These are phyloP conservation scores for Gymnocheta viridis DNA, from an alignment of 2,888 invertebrate species.

Conservation along the genomic window DNA sequence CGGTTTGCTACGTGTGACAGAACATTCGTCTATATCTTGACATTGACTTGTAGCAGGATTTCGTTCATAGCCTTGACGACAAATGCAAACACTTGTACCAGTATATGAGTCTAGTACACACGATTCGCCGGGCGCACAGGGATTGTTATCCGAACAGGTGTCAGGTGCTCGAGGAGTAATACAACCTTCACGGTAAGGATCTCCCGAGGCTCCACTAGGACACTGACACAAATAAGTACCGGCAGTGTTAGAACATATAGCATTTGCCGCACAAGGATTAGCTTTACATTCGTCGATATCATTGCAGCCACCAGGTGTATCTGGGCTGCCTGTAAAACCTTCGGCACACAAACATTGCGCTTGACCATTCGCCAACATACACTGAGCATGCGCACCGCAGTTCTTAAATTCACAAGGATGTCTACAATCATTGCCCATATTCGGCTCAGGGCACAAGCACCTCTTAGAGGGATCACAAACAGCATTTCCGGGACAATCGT, in stretches of 20 bases:
- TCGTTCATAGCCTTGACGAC: slow-evolving; percentile 92
- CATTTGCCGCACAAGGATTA: slow-evolving; percentile 91
- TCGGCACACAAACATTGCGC: slow-evolving; percentile 92
- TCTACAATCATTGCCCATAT: slow-evolving; percentile 94
- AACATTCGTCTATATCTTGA: slow-evolving; percentile 93
- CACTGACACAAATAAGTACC: slow-evolving; percentile 94
- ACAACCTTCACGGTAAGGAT: slow-evolving; percentile 91
- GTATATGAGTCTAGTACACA: slow-evolving; percentile 89
- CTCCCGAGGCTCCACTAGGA: slow-evolving; percentile 90
- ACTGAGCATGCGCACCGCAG: slow-evolving; percentile 94
- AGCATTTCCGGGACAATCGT: slow-evolving; percentile 94
- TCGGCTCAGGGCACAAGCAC: slow-evolving; percentile 95
- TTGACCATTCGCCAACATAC: slow-evolving; percentile 91
- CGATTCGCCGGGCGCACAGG: slow-evolving; percentile 92
- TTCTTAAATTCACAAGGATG: slow-evolving; percentile 94
- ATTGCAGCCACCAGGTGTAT: slow-evolving; percentile 87
- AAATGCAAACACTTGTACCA: slow-evolving; percentile 92
- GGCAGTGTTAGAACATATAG: slow-evolving; percentile 93
- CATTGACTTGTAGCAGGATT: slow-evolving; percentile 89
- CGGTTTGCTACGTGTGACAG: slow-evolving; percentile 87
- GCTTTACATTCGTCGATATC: slow-evolving; percentile 94
- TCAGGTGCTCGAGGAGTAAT: slow-evolving; percentile 85
- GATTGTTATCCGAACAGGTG: slow-evolving; percentile 88
- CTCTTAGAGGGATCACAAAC: slow-evolving; percentile 90
- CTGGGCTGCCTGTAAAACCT: slow-evolving; percentile 88